Percentiles rank a stretch among this genome's conserved stretches.
These are phyloP conservation scores for Drosophila quinaria DNA, from an alignment of 2,888 invertebrate species.

Conservation along the genomic window DNA sequence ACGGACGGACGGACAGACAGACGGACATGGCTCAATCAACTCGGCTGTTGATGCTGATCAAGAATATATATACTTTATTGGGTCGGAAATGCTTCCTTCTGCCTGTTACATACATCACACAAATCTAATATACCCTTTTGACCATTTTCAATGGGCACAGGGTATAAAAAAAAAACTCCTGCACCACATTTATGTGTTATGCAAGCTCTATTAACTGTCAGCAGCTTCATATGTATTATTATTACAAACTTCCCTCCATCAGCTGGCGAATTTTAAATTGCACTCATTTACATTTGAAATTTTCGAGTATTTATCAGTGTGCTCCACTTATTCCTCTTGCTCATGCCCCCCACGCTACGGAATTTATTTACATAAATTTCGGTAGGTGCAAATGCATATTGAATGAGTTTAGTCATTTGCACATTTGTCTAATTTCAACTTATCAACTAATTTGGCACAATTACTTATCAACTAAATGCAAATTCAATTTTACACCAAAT, in stretches of 20 bases:
- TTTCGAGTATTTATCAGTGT: conserved; percentile 16
- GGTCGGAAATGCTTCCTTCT: too few relatives aligned
- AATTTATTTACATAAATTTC: conserved; percentile 16
- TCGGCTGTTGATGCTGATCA: too few relatives aligned
- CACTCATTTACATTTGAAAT: conserved; percentile 10
- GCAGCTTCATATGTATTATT: conserved; percentile 13
- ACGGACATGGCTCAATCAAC: too few relatives aligned
- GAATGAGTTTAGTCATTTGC: conserved; percentile 30
- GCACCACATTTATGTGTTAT: conserved; percentile 16
- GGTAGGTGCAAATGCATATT: conserved; percentile 11
- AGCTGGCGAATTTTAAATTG: conserved; percentile 7
- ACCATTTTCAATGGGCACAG: too few relatives aligned
- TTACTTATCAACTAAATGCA: conserved; percentile 52
- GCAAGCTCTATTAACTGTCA: conserved; percentile 26
- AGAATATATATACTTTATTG: too few relatives aligned
- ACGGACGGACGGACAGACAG: too few relatives aligned
- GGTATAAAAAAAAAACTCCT: neutral
- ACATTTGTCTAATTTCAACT: conserved; percentile 27
- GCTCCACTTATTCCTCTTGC: conserved; percentile 6
- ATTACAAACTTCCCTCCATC: conserved; percentile 1
- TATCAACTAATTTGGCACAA: conserved; percentile 60
- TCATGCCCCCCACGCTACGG: neutral
- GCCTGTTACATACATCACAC: too few relatives aligned
- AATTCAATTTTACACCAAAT: conserved; percentile 22
- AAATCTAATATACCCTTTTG: too few relatives aligned